These are phyloP conservation scores for Idaea straminata DNA, from an alignment of 2,888 invertebrate species.

Conservation along the genomic window DNA sequence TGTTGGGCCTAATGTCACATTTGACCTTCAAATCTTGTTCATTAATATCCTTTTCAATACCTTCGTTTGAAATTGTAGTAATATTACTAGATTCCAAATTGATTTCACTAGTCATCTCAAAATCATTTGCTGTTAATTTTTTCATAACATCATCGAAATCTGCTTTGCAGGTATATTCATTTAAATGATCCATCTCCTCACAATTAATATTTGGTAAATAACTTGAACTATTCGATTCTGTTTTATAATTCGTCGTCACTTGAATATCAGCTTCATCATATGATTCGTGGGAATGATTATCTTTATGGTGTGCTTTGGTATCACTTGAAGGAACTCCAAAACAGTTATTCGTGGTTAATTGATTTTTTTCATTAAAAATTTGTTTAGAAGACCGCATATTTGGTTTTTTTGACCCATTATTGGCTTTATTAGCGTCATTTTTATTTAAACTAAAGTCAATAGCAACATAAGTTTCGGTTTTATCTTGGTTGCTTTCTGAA, in stretches of 20 bases:
- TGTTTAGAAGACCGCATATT: background rate
- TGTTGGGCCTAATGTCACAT: background rate
- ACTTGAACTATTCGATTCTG: background rate
- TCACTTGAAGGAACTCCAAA: background rate
- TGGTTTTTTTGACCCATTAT: background rate
- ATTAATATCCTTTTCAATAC: background rate
- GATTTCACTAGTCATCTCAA: background rate
- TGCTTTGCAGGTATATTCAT: background rate
- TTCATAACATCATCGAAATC: background rate
- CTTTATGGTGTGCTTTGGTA: background rate
- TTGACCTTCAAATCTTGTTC: background rate
- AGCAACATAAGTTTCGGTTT: constrained; percentile 39
- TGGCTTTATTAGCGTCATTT: constrained; percentile 14
- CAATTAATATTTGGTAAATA: background rate
- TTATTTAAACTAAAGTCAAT: constrained; percentile 63
- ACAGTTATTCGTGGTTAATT: background rate
- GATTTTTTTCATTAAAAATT: background rate
- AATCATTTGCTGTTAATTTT: background rate
- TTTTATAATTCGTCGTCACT: background rate
- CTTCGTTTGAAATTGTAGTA: background rate
- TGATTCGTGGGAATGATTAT: background rate
- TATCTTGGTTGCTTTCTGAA: constrained; percentile 16
- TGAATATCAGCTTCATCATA: background rate
- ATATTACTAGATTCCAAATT: background rate
- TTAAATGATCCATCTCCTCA: background rate